Evolutionary conservation across 2,888 invertebrate species (phyloP).

Genomic region (Tolmerus cingulatus): DNA sequence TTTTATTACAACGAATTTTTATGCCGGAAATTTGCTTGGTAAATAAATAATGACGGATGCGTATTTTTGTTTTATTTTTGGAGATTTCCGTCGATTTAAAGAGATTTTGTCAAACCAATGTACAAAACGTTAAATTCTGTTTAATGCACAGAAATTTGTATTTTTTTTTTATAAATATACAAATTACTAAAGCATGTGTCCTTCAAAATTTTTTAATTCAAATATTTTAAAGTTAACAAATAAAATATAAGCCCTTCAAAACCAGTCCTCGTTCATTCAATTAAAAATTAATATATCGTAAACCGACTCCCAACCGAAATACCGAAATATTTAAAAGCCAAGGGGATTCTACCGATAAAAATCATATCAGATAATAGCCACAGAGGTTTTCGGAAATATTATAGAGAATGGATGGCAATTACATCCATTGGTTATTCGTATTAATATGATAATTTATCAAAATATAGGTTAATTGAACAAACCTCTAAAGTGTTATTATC

Average conservation of each 20-base stretch:
- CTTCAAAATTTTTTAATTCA: background rate
- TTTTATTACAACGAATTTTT: background rate
- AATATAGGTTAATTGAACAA: background rate
- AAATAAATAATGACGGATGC: background rate
- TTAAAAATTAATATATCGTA: background rate
- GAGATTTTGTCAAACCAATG: background rate
- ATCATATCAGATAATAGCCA: background rate
- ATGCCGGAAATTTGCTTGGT: background rate
- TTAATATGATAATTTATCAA: background rate
- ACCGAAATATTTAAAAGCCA: background rate
- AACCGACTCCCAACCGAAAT: background rate
- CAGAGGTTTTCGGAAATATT: background rate
- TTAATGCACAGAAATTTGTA: background rate
- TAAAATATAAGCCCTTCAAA: background rate
- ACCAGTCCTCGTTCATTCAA: background rate
- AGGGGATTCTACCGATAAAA: background rate
- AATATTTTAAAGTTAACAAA: background rate
- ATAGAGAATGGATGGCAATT: background rate
- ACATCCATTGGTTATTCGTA: background rate
- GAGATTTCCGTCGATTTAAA: background rate
- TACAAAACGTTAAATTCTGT: background rate
- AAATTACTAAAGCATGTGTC: background rate
- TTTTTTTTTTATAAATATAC: background rate
- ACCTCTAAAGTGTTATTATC: slow-evolving; percentile 68
- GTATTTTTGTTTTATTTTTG: too few species aligned